Conservation (phyloP, 2,797 vertebrate species). For the Danio albolineatus region DNA sequence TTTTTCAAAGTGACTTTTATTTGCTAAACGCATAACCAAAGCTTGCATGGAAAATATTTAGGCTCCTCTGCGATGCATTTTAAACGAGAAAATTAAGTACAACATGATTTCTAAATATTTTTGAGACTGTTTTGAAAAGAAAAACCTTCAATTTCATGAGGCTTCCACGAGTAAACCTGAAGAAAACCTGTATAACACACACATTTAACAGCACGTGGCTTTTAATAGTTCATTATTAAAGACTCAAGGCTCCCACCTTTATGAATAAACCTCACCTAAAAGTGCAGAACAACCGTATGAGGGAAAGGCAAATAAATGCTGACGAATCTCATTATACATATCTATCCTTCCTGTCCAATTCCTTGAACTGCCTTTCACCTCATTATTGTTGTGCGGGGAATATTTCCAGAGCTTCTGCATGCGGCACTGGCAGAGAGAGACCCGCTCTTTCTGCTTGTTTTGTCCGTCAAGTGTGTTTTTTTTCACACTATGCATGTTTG, state of each 20-base stretch:
- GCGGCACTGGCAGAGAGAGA: conserved; percentile 79
- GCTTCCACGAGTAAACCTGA: conserved; percentile 5
- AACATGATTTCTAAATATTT: neutral
- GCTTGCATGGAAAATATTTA: neutral
- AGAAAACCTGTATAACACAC: conserved; percentile 20
- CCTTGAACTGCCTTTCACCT: neutral
- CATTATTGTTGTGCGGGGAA: conserved; percentile 68
- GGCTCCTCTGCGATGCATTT: conserved; percentile 10
- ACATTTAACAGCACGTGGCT: conserved; percentile 27
- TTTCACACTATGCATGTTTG: conserved; percentile 74
- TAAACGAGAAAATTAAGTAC: neutral
- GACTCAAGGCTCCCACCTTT: conserved; percentile 5
- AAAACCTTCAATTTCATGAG: neutral
- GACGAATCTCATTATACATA: neutral
- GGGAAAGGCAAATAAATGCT: conserved; percentile 13
- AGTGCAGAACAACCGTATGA: conserved; percentile 20
- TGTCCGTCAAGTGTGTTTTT: conserved; percentile 23
- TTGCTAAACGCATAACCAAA: conserved; percentile 11
- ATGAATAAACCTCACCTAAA: conserved; percentile 31
- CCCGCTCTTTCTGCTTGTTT: conserved; percentile 74
- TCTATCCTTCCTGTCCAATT: neutral
- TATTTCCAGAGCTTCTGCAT: conserved; percentile 79
- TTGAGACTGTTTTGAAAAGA: neutral
- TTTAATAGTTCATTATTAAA: conserved; percentile 24
- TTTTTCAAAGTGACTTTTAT: conserved; percentile 1